Evolutionary conservation across 2,888 invertebrate species (phyloP), one percentile per base, ranked within the genome.

Genomic region (Aquatica leii): DNA sequence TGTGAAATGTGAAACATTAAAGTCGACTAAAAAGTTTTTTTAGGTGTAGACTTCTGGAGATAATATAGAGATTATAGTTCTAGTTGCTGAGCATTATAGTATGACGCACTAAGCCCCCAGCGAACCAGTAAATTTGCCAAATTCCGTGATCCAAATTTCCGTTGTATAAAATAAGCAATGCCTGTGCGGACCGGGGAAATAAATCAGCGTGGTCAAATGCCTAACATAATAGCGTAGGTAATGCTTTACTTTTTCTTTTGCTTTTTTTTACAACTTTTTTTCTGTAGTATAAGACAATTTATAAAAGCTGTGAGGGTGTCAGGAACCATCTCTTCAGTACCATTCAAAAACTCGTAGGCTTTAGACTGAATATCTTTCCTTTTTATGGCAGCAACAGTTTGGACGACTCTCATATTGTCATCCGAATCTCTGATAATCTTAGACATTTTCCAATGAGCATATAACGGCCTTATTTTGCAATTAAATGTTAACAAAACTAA

Each of bases 281-380:
- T n/a, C n/a, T n/a, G n/a, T n/a, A n/a, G n/a, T n/a, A n/a, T n/a
- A n/a, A n/a, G n/a, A n/a, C n/a, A n/a, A n/a, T n/a, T n/a, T n/a
- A n/a, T 50, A 14, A 21, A 9, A 37, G 53, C 35, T 14, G 18
- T 37, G 24, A 65, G 76, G 64, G 80, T 40, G 14, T n/a, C 12
- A 12, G n/a, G 40, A n/a, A 40, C 8, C 40, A 40, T 40, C 40
- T 14, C 40, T 14, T n/a, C 40, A 40, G 40, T 2, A 12, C 14
- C 40, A 6, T n/a, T 40, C 12, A 40, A 14, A 6, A 40, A 40
- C 40, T 40, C 40, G 14, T 40, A n/a, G n/a, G n/a, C n/a, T n/a
- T n/a, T n/a, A n/a, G n/a, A n/a, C n/a, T n/a, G n/a, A n/a, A n/a
- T n/a, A n/a, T n/a, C n/a, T n/a, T n/a, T n/a, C n/a, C n/a, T n/a